Percentiles rank a stretch among this genome's conserved stretches.
Conservation (phyloP, 2,888 invertebrate species). For the Lordiphosa andalusiaca region DNA sequence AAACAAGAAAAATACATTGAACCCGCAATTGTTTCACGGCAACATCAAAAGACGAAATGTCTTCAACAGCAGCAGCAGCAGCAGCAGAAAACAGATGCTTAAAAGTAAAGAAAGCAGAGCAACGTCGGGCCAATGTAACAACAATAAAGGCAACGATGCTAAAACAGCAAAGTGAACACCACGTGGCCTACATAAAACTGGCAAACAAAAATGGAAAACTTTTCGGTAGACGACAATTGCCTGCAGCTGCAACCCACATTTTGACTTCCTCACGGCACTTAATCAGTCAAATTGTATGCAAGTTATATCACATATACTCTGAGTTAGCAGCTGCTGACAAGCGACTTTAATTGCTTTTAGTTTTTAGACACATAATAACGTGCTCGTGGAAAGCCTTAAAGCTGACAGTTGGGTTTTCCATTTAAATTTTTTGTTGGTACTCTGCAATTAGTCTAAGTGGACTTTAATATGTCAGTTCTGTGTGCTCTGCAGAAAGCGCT, state of each 20-base stretch:
- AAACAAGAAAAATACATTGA: constrained; percentile 28
- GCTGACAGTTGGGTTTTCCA: constrained; percentile 14
- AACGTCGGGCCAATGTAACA: constrained; percentile 25
- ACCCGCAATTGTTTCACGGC: constrained; percentile 53
- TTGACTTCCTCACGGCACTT: constrained; percentile 55
- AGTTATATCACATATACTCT: background rate
- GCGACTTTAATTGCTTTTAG: constrained; percentile 65
- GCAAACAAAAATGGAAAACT: constrained; percentile 16
- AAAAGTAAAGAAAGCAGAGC: constrained; percentile 11
- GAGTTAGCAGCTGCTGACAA: constrained; percentile 55
- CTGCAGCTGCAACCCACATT: constrained; percentile 57
- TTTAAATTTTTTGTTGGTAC: constrained; percentile 1
- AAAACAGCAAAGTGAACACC: constrained; percentile 41
- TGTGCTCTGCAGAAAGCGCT: constrained; percentile 37
- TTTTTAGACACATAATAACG: constrained; percentile 21
- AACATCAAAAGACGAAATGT: constrained; percentile 57
- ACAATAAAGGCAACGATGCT: constrained; percentile 47
- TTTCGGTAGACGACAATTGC: constrained; percentile 43
- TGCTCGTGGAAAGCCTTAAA: too few relatives aligned
- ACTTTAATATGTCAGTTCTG: constrained; percentile 61
- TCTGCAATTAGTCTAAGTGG: constrained; percentile 69
- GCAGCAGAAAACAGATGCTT: constrained; percentile 4
- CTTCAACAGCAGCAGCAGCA: constrained; percentile 37
- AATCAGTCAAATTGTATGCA: constrained; percentile 66
- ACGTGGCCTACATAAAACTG: constrained; percentile 53